Evolutionary conservation across 2,888 invertebrate species (phyloP).

Genomic region (Glaucopsyche alexis): DNA sequence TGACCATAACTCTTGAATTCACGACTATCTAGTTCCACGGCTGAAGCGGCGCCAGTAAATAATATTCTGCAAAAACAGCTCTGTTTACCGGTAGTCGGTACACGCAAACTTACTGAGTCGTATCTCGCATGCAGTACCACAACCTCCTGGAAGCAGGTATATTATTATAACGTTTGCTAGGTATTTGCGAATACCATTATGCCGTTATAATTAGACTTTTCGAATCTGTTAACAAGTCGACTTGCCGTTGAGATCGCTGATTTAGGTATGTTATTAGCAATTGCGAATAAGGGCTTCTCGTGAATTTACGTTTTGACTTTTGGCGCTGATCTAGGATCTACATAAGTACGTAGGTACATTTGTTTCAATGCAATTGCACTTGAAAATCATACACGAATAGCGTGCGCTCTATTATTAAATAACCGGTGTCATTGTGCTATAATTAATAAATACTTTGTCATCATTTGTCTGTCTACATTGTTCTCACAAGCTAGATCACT

Average conservation of each 20-base stretch:
- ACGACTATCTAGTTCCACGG: slow-evolving; percentile 2
- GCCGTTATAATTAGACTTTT: neutral
- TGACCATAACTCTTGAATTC: slow-evolving; percentile 21
- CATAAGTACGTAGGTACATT: neutral
- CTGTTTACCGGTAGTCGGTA: slow-evolving; percentile 44
- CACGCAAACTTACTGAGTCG: slow-evolving; percentile 38
- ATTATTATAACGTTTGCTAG: neutral
- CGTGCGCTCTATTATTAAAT: slow-evolving; percentile 7
- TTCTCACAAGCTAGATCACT: neutral
- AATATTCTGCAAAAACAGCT: slow-evolving; percentile 40
- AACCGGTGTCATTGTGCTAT: slow-evolving; percentile 7
- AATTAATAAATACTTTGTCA: slow-evolving; percentile 6
- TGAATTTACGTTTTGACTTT: neutral
- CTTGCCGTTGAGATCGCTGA: neutral
- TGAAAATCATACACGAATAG: slow-evolving; percentile 3
- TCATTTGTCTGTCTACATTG: neutral
- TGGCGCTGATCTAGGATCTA: neutral
- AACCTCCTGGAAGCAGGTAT: slow-evolving; percentile 7
- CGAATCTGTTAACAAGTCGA: neutral
- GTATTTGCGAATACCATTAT: neutral
- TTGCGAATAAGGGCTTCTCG: too few species aligned
- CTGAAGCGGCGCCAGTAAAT: slow-evolving; percentile 40
- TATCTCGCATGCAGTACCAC: slow-evolving; percentile 36
- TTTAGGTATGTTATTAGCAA: neutral
- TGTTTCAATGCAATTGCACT: neutral